Percentiles rank a stretch among this genome's conserved stretches.
Conservation (phyloP, 2,888 invertebrate species). For the Leptinotarsa peninsularis region DNA sequence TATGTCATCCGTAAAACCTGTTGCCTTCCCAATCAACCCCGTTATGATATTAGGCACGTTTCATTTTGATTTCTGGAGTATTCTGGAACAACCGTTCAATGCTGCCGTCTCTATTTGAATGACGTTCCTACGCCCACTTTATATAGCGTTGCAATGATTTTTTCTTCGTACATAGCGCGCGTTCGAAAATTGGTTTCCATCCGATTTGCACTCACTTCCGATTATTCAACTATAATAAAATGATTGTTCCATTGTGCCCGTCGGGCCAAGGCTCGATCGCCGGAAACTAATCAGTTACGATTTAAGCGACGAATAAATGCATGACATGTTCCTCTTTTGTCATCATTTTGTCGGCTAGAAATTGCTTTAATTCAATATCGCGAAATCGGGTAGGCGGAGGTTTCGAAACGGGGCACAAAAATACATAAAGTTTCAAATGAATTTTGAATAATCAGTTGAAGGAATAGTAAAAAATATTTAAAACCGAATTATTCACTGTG, state of each 20-base stretch:
- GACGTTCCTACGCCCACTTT: not conserved
- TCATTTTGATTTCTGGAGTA: too few relatives aligned
- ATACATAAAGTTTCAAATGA: too few relatives aligned
- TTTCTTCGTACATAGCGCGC: conserved; percentile 1
- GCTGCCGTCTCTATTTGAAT: not conserved
- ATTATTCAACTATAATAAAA: conserved; percentile 58
- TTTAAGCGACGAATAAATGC: conserved; percentile 39
- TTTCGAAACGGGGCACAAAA: not conserved
- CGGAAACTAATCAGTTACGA: conserved; percentile 60
- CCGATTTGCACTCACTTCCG: conserved; percentile 55
- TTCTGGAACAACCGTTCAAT: too few relatives aligned
- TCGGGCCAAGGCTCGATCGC: conserved; percentile 46
- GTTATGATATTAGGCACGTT: too few relatives aligned
- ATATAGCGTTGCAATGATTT: not conserved
- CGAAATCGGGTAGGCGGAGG: not conserved
- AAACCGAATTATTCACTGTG: too few relatives aligned
- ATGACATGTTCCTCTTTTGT: conserved; percentile 29
- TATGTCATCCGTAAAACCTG: too few relatives aligned
- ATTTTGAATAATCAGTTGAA: too few relatives aligned
- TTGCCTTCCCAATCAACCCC: too few relatives aligned
- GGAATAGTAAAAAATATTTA: too few relatives aligned
- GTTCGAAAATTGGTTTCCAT: conserved; percentile 46
- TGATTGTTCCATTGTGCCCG: conserved; percentile 57
- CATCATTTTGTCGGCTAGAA: conserved; percentile 9
- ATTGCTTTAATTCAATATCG: conserved; percentile 17